These are phyloP conservation scores for Sinonovacula constricta DNA, from an alignment of 1,140 invertebrate species.

Conservation along the genomic window DNA sequence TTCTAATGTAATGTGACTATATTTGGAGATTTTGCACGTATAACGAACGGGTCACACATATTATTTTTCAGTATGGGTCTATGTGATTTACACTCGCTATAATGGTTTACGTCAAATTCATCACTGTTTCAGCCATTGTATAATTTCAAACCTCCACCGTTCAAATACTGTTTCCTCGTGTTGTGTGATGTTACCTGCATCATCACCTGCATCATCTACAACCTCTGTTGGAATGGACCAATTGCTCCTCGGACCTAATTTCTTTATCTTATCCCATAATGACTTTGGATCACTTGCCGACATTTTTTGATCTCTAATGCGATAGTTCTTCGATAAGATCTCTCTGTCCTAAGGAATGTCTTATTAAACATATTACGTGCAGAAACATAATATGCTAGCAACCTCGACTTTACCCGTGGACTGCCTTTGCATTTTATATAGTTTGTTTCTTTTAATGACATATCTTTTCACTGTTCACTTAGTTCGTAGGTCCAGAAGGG, in stretches of 20 bases:
- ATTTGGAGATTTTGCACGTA: background rate
- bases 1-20: background rate
- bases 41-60: slow-evolving; percentile 10
- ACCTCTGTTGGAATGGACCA: background rate
- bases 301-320: slow-evolving; percentile 1
- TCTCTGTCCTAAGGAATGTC: background rate
- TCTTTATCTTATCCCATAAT: slow-evolving; percentile 7
- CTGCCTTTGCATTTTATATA: background rate
- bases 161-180: background rate
- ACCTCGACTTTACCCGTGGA: background rate
- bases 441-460: background rate
- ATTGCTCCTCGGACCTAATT: background rate
- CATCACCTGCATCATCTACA: slow-evolving; percentile 1
- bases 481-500: slow-evolving; percentile 9
- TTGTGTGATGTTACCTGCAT: background rate
- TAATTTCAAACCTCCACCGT: slow-evolving; percentile 11
- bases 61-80: slow-evolving; percentile 14
- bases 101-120: slow-evolving; percentile 18
- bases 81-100: slow-evolving; percentile 3
- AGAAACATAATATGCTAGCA: background rate
- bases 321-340: background rate
- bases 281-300: background rate
- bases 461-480: background rate
- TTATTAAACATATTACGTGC: slow-evolving; percentile 1
- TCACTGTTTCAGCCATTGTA: slow-evolving; percentile 7